Evolutionary conservation across 2,113 vertebrate species (phyloP).

Genomic region (Siphamia tubifer): DNA sequence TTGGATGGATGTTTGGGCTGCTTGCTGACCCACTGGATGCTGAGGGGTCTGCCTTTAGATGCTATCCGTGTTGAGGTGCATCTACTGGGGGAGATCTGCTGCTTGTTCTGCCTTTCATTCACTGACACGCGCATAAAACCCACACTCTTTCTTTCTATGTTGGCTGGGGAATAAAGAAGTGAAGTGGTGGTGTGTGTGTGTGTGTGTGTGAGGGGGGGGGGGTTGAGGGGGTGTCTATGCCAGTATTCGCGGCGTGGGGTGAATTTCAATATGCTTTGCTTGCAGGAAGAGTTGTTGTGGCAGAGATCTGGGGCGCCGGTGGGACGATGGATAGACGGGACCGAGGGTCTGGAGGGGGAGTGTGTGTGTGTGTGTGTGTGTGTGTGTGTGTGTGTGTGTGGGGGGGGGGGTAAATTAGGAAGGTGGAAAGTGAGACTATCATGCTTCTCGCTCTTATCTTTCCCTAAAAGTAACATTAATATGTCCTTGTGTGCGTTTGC

Average conservation of each 20-base stretch:
- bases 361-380: too few relatives aligned
- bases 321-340: conserved; percentile 37
- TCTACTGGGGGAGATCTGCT: background rate
- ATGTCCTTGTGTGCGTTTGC: too few relatives aligned
- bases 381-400: too few relatives aligned
- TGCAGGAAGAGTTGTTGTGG: conserved; percentile 37
- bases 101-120: background rate
- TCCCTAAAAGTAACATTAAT: too few relatives aligned
- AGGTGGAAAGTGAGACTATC: too few relatives aligned
- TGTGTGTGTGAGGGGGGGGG: background rate
- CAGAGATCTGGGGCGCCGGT: conserved; percentile 21
- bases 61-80: background rate
- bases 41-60: background rate
- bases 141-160: background rate
- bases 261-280: conserved; percentile 48
- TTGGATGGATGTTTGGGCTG: too few relatives aligned
- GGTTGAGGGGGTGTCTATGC: conserved; percentile 9
- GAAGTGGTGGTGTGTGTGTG: too few relatives aligned
- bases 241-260: conserved; percentile 39
- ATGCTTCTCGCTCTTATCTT: too few relatives aligned
- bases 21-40: background rate
- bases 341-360: too few relatives aligned
- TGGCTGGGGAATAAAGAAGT: conserved; percentile 1
- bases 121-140: background rate
- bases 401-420: too few relatives aligned